Evolutionary conservation across 2,888 invertebrate species (phyloP), one percentile per base, ranked within the genome.

Genomic region (Trisateles emortualis): DNA sequence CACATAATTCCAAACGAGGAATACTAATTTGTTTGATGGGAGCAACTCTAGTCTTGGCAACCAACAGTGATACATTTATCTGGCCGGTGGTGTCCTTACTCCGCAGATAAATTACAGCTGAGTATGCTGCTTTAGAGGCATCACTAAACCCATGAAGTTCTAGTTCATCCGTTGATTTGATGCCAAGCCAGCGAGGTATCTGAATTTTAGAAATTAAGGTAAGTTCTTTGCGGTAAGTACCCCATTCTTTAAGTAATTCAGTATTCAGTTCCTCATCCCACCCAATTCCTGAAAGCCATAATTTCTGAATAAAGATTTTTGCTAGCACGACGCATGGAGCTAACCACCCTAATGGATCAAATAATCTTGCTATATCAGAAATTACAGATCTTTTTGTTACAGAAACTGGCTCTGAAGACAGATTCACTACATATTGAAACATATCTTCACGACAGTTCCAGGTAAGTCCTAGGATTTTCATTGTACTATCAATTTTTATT

Each of bases 351-450:
- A n/a, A n/a, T n/a, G n/a, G n/a, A n/a, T 29, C 29, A 29, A 8
- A 29, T 9, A 29, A 29, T 29, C 29, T 3, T 53, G 69, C 26
- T 58, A 52, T 57, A 50, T 67, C 56, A 55, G 72, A 38, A 59
- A 70, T 14, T 56, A 69, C 44, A 51, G 48, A 35, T 64, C 72
- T 24, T 42, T 62, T 74, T n/a, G 68, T 68, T 14, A 63, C 35
- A 2, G 52, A 36, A 9, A 3, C 14, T 4, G 33, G 10, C 2
- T 42, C 30, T 2, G 64, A 56, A 9, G 70, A 29, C 1, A 70
- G 36, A 1, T 55, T 53, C 1, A 74, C 59, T 0, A 47, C 44
- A 22, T 63, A 71, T 5, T 47, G 49, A 11, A 74, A 68, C 3
- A 10, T 8, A 24, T 74, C 74, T 0, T 40, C 19, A 8, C 26